Base-by-base conservation (phyloP, 2,888 invertebrate species). In the Oscheius sp. region DNA sequence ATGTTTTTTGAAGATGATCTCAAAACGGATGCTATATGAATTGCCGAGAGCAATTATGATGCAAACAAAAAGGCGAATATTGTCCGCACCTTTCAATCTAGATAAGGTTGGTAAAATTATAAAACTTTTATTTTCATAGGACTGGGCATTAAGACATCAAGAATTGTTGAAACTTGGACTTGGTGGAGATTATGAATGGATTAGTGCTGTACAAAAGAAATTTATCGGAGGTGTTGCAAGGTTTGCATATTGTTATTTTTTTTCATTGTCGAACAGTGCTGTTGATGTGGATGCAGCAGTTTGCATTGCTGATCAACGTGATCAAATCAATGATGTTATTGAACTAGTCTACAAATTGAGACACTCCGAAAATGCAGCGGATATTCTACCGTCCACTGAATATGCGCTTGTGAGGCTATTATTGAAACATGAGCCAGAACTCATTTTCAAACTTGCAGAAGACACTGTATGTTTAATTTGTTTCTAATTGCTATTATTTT, bases 301-400 rank as follows among this genome's bases (percentile, higher is more conserved):
- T 3, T 80, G 80, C 56, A 70, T 83, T 12, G 78, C 83, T 2
- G 79, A 81, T 38, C 79, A 84, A 12, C 71, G 74, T 17, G 84
- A 85, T 68, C 85, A 85, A 65, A 62, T 81, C n/a, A 73, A 72
- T n/a, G 84, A 84, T 61, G 68, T 80, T 44, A 59, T 80, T 5
- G 82, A 84, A 28, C 57, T 84, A 24, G 61, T 83, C 17, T 84
- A 84, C 73, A 84, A 83, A 61, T 67, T 94, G 65, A 88, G 94
- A 69, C 87, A 91, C 72, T 91, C 92, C 17, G 71, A 74, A 17
- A 75, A 76, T 50, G 91, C 93, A 0, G 87, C 90, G 0, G 90
- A 91, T 72, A 91, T 91, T 1, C 87, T 93, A 20, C 91, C 92
- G 4, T 94, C 94, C 0, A 94, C 94, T 2, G 90, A 91, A 75